phyloP scores from a whole-genome alignment of 1,140 invertebrate species.

The Trachymyrmex septentrionalis region DNA sequence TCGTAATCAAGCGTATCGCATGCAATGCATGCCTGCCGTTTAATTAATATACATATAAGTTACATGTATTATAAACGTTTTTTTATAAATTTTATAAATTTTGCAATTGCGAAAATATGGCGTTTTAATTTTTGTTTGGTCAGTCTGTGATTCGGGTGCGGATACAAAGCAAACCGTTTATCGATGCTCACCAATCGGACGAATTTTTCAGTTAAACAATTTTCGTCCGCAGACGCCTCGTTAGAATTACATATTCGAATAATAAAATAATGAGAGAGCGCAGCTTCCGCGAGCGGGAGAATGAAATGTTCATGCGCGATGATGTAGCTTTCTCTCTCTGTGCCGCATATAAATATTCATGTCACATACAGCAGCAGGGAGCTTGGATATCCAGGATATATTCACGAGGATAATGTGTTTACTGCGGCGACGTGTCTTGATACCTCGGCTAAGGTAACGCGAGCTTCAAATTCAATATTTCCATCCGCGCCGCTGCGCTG shows the following conservation, averaged over 20 bases:
- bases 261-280: slow-evolving; percentile 52
- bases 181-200: slow-evolving; percentile 49
- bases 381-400: slow-evolving; percentile 71
- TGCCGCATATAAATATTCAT: slow-evolving; percentile 81
- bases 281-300: slow-evolving; percentile 32
- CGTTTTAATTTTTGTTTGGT: slow-evolving; percentile 25
- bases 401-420: slow-evolving; percentile 80
- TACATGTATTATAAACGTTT: background rate
- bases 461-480: slow-evolving; percentile 55
- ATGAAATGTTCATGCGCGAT: slow-evolving; percentile 46
- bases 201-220: slow-evolving; percentile 41
- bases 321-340: slow-evolving; percentile 38
- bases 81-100: slow-evolving; percentile 14
- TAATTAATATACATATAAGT: slow-evolving; percentile 25
- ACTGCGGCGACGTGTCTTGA: slow-evolving; percentile 73
- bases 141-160: background rate
- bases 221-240: slow-evolving; percentile 48
- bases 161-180: slow-evolving; percentile 22
- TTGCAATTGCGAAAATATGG: slow-evolving; percentile 15
- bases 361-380: slow-evolving; percentile 74
- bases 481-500: background rate
- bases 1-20: background rate
- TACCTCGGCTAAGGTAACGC: slow-evolving; percentile 60
- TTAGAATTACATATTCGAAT: slow-evolving; percentile 52
- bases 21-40: no score